Percentiles rank a stretch among this genome's conserved stretches.
Evolutionary conservation across 2,797 vertebrate species (phyloP).

Genomic region (Spinus olivaceus): DNA sequence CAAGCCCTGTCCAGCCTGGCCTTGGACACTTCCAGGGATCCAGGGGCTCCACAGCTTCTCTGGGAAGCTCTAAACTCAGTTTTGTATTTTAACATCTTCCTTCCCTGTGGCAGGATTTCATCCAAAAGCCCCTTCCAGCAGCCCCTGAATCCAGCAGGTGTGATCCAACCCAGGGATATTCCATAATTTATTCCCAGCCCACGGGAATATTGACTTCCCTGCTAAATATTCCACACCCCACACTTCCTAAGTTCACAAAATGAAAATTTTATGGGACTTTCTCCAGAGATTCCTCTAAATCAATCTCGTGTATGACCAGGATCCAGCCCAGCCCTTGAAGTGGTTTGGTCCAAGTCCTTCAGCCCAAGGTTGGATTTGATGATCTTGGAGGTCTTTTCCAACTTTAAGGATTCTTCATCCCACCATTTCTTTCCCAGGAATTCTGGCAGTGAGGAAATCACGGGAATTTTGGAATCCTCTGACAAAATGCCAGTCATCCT

Average conservation of each 20-base stretch:
- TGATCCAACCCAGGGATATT: neutral
- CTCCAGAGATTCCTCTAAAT: neutral
- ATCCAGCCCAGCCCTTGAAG: neutral
- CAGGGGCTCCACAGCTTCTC: accelerated
- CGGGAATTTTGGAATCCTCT: neutral
- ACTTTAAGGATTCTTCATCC: neutral
- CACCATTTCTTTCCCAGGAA: neutral
- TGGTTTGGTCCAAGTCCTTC: neutral
- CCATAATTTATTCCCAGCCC: neutral
- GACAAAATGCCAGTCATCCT: neutral
- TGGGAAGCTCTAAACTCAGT: neutral
- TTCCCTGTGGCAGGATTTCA: neutral
- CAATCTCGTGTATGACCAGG: neutral
- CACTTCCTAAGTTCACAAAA: neutral
- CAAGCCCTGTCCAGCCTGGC: accelerated
- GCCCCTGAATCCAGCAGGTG: neutral
- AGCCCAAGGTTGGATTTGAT: neutral
- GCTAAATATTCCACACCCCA: neutral
- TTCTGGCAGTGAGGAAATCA: neutral
- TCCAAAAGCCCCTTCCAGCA: neutral
- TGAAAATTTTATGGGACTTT: neutral
- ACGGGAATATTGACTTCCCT: neutral
- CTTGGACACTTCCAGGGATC: neutral
- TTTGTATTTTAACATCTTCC: neutral
- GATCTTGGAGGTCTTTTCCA: neutral